Evolutionary conservation across 2,113 vertebrate species (phyloP).

Genomic region (Lutjanus erythropterus): DNA sequence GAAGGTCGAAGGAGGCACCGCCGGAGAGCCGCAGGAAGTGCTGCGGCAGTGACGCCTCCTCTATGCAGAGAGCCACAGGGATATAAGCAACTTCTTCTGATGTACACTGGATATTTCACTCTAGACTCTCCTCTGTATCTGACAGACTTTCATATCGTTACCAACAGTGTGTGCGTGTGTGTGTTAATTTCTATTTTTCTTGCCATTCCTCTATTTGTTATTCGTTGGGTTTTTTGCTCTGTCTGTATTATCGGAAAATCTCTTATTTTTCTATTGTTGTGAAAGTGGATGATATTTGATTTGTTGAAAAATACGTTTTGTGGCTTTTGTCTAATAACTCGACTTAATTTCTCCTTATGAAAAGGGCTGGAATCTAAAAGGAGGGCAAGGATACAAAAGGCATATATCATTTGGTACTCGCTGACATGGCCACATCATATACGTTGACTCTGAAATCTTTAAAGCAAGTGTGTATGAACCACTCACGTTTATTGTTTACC

Average conservation of each 20-base stretch:
- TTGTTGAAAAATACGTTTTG: constrained; percentile 65
- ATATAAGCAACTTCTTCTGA: constrained; percentile 56
- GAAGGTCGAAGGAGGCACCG: constrained; percentile 46
- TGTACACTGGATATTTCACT: constrained; percentile 70
- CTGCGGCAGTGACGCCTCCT: constrained; percentile 65
- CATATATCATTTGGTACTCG: constrained; percentile 66
- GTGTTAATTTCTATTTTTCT: constrained; percentile 53
- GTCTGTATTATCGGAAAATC: constrained; percentile 73
- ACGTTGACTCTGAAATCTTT: constrained; percentile 11
- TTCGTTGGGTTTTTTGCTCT: constrained; percentile 66
- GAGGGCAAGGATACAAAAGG: constrained; percentile 75
- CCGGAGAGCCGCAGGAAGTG: constrained; percentile 58
- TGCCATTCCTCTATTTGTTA: constrained; percentile 66
- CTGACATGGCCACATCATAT: constrained; percentile 42
- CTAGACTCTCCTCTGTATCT: constrained; percentile 74
- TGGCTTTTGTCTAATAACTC: constrained; percentile 71
- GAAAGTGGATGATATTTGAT: constrained; percentile 75
- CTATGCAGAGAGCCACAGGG: constrained; percentile 70
- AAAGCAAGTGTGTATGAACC: constrained; percentile 27
- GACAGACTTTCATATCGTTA: constrained; percentile 65
- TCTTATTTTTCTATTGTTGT: constrained; percentile 81
- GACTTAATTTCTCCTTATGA: constrained; percentile 73
- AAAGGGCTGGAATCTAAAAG: constrained; percentile 83
- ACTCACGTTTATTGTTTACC: constrained; percentile 28
- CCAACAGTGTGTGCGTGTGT: constrained; percentile 44